Evolutionary conservation across 2,888 invertebrate genomes (phyloP), one percentile per base, ranked within the genome.

Genomic region (Callyntrura sp.): DNA sequence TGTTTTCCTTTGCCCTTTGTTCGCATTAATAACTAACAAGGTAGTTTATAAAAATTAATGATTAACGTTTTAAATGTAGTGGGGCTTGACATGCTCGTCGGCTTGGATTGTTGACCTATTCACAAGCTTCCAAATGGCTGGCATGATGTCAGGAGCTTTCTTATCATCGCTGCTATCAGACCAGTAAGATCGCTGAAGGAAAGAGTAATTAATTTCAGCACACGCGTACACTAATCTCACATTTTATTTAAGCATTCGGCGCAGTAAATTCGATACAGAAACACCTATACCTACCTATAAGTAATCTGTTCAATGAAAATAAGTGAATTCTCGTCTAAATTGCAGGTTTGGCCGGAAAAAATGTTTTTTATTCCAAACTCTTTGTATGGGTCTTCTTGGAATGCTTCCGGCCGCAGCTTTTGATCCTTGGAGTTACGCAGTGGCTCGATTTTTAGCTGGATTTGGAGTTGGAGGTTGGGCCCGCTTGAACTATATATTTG

Each of bases 381-480:
- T 91, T 8, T 81, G 87, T 25, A 90, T 91, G 92, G 90, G 87
- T 4, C 0, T 85, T 1, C 78, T 91, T 20, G 91, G 91, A 43
- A 83, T 92, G 79, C 65, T 84, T 0, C 91, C 92, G 2, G 91
- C 91, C 4, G 76, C 85, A 9, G 91, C 91, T n/a, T 73, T 85
- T n/a, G 79, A 91, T 81, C 84, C 91, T 6, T 90, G 86, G 88
- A 84, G 85, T 12, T 92, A 90, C 51, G 91, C 91, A 0, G 57
- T 85, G 4, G 65, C 83, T 9, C 68, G 90, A 45, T 92, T 86
- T 55, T 51, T 92, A 1, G 85, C 92, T 23, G 92, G 92, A 3
- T 88, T 91, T 57, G 92, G 92, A 9, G 83, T 90, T 23, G 92
- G 91, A 91, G 92, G 92, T 92, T 28, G 25, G 17, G n/a, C n/a